Evolutionary conservation across 2,888 invertebrate species (phyloP), one percentile per base, ranked within the genome.

Genomic region (Lampropteryx suffumata): DNA sequence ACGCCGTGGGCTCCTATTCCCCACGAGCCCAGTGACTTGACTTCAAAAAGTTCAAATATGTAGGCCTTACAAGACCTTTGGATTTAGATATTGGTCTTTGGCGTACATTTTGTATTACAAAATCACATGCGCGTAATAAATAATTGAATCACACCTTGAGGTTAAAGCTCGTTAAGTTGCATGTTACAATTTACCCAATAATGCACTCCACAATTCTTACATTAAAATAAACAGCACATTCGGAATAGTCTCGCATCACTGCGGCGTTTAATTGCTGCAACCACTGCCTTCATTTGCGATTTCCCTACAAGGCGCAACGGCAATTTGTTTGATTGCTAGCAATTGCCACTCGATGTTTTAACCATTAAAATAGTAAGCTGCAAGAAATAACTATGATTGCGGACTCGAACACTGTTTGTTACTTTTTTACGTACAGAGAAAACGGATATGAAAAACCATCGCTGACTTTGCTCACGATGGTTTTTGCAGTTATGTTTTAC

Each of bases 291-390:
- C 75, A 81, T 79, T 80, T 26, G 27, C 12, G 72, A 79, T 84
- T 86, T 81, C 84, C 84, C 81, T 84, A 80, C 76, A 83, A 72
- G 79, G 74, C 62, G 73, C 72, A 78, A 74, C 75, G 67, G 80
- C 79, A 85, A 87, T 88, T 87, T 83, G 78, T 85, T 81, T 82
- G 80, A 86, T 82, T 84, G 74, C 82, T 69, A 67, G 74, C 82
- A 83, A 84, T 83, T 78, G 79, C 79, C 68, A 74, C 73, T 73
- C 73, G 77, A 85, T 83, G 84, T 79, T 83, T 80, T 73, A 82
- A 79, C 76, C 82, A 83, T 84, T 82, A 76, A 78, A 79, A 77
- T 78, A 71, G 71, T 77, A 80, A 82, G 74, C 17, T 17, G 17
- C 65, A 79, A 82, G 76, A 84, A 83, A 84, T 78, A 72, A 71